Evolutionary conservation across 2,888 invertebrate genomes (phyloP).

Genomic region (Pasiphila rectangulata): DNA sequence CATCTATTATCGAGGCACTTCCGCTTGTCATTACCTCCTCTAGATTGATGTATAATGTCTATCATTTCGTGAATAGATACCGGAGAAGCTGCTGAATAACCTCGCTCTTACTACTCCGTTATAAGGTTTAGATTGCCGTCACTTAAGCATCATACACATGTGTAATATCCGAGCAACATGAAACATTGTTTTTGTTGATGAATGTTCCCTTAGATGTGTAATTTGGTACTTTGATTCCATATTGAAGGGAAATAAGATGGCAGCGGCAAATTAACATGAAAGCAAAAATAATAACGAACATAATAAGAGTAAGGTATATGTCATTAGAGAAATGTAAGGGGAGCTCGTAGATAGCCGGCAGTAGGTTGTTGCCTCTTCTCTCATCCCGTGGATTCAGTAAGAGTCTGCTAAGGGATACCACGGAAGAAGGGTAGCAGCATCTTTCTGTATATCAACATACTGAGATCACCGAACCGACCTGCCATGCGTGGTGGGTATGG

Average conservation of each 20-base stretch:
- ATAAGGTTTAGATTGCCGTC: constrained; percentile 2
- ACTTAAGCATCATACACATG: background rate
- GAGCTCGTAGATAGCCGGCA: no score
- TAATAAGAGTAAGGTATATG: background rate
- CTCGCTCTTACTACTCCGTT: background rate
- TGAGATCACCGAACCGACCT: no score
- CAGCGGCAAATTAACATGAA: constrained; percentile 3
- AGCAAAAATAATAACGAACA: background rate
- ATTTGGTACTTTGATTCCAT: constrained; percentile 12
- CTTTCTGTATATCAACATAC: no score
- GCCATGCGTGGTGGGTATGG: no score
- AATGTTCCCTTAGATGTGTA: constrained; percentile 13
- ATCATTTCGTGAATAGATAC: constrained; percentile 19
- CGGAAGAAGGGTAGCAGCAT: no score
- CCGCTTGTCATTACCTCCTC: constrained; percentile 27
- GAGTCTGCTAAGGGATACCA: no score
- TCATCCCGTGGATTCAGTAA: no score
- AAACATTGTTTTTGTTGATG: constrained; percentile 14
- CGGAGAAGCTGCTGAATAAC: background rate
- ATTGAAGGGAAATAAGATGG: constrained; percentile 6
- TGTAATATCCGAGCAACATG: background rate
- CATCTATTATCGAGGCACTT: constrained; percentile 30
- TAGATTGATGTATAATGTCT: constrained; percentile 28
- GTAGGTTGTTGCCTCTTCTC: no score
- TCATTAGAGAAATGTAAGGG: no score